phyloP scores from a whole-genome alignment of 2,888 invertebrate species.

The Netelia virgata region DNA sequence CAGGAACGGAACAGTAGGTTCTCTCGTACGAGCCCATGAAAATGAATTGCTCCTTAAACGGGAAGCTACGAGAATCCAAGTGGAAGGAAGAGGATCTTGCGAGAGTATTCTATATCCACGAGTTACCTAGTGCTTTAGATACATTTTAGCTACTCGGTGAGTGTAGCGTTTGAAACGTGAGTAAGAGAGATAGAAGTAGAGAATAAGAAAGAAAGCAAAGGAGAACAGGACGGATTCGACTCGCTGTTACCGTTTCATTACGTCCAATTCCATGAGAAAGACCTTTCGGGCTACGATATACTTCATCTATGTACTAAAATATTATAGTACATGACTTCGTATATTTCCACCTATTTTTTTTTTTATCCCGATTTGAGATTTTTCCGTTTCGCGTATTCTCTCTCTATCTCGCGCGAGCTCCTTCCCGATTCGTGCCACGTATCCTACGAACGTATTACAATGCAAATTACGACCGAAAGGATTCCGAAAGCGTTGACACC shows the following conservation, averaged over 20 bases:
- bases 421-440: too few relatives aligned
- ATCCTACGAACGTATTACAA: neutral
- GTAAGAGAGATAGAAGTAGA: too few relatives aligned
- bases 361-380: too few relatives aligned
- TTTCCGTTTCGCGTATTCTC: too few relatives aligned
- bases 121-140: conserved; percentile 19
- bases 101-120: conserved; percentile 15
- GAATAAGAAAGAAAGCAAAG: neutral
- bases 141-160: conserved; percentile 22
- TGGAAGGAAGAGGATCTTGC: conserved; percentile 29
- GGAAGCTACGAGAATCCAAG: conserved; percentile 38
- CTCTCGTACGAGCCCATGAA: conserved; percentile 64
- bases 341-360: too few relatives aligned
- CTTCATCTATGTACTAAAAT: neutral
- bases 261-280: neutral
- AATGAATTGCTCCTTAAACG: conserved; percentile 67
- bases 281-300: neutral
- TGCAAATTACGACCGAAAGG: conserved; percentile 2
- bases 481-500: conserved; percentile 32
- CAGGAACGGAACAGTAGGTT: neutral
- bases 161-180: too few relatives aligned
- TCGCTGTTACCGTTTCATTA: conserved; percentile 20
- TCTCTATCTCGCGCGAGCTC: too few relatives aligned
- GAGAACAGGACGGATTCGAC: neutral
- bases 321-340: too few relatives aligned